Conservation (phyloP, 2,888 invertebrate genomes). For the Orthonychiurus folsomi region DNA sequence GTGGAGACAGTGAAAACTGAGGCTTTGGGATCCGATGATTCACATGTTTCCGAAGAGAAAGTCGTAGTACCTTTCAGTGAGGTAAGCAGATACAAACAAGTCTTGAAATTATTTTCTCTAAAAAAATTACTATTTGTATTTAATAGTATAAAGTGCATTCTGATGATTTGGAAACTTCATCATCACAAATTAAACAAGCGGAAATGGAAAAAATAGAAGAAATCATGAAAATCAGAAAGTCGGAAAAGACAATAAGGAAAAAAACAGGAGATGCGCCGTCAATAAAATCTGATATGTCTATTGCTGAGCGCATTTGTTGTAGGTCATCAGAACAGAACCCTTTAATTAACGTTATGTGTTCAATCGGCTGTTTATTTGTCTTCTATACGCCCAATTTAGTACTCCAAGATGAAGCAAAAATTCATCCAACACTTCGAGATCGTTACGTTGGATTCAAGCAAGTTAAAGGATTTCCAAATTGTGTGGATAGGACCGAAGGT, state of each 20-base stretch:
- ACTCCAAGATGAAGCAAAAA: slow-evolving; percentile 21
- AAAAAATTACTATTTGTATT: too few species aligned
- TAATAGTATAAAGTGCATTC: too few species aligned
- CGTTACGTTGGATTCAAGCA: slow-evolving; percentile 22
- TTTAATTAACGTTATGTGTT: background rate
- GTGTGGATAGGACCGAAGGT: slow-evolving; percentile 24
- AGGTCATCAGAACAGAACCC: background rate
- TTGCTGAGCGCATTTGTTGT: slow-evolving; percentile 20
- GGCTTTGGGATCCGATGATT: background rate
- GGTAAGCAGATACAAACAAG: background rate
- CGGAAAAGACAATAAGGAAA: background rate
- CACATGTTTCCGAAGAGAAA: background rate
- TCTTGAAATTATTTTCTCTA: too few species aligned
- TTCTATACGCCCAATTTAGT: background rate
- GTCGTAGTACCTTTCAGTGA: too few species aligned
- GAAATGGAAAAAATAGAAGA: background rate
- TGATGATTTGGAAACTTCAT: too few species aligned
- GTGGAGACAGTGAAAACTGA: background rate
- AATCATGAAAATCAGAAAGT: background rate
- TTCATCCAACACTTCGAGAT: slow-evolving; percentile 22
- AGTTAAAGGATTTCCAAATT: slow-evolving; percentile 25
- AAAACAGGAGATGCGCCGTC: background rate
- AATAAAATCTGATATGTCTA: slow-evolving; percentile 16
- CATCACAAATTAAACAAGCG: too few species aligned
- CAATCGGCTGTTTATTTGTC: background rate